These are phyloP conservation scores for Sarcophaga variegata DNA, from an alignment of 2,888 invertebrate genomes.

Conservation along the genomic window DNA sequence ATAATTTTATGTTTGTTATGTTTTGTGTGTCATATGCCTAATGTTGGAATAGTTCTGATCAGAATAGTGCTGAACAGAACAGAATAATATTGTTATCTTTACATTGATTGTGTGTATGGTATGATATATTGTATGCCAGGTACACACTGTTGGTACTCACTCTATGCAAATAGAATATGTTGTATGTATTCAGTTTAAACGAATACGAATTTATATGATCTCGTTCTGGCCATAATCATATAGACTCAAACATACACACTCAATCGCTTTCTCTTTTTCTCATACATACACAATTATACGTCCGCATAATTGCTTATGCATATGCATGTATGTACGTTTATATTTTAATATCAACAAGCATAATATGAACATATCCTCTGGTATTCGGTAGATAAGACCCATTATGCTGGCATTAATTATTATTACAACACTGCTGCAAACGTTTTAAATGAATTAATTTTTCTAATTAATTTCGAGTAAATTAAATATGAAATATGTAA, in stretches of 20 bases:
- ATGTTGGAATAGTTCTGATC: conserved; percentile 4
- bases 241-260: background rate
- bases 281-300: background rate
- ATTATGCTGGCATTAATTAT: conserved; percentile 41
- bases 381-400: conserved; percentile 37
- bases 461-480: background rate
- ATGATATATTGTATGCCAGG: no score
- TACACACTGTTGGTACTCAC: no score
- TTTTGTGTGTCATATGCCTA: background rate
- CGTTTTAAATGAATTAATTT: conserved; percentile 33
- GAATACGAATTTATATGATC: background rate
- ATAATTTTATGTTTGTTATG: no score
- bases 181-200: background rate
- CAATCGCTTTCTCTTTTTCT: background rate
- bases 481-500: background rate
- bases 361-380: conserved; percentile 13
- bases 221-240: background rate
- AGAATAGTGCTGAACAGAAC: background rate
- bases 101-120: no score
- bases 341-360: background rate
- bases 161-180: no score
- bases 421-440: conserved; percentile 24
- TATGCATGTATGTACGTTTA: background rate
- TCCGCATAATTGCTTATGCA: background rate
- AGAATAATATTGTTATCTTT: no score